Evolutionary conservation across 2,797 vertebrate species (phyloP).

Genomic region (Amblyraja radiata): DNA sequence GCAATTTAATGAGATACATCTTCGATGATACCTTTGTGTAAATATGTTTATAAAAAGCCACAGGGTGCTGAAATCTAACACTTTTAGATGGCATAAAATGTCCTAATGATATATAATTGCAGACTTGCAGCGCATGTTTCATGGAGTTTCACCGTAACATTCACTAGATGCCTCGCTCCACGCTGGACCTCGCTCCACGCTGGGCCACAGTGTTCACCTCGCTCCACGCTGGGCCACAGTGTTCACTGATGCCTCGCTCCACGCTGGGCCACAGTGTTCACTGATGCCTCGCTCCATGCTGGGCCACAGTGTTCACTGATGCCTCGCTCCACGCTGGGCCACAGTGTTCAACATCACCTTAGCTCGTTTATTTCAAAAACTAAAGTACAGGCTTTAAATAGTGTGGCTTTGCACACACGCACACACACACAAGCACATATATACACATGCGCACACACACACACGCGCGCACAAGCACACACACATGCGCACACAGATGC

Average conservation of each 20-base stretch:
- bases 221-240: background rate
- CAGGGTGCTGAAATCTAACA: background rate
- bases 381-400: background rate
- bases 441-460: too few relatives aligned
- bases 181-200: background rate
- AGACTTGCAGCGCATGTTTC: background rate
- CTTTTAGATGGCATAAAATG: background rate
- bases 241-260: too few relatives aligned
- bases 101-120: conserved; percentile 14
- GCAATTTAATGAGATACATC: conserved; percentile 12
- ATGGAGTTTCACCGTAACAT: background rate
- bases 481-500: too few relatives aligned
- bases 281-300: too few relatives aligned
- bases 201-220: background rate
- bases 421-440: too few relatives aligned
- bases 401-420: background rate
- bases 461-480: too few relatives aligned
- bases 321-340: background rate
- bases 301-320: background rate
- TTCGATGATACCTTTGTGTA: conserved; percentile 7
- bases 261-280: background rate
- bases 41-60: conserved; percentile 23
- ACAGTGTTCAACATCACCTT: background rate
- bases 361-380: background rate
- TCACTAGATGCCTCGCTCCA: too few relatives aligned